Conservation (phyloP, 1,140 invertebrate species). For the Drosophila littoralis region DNA sequence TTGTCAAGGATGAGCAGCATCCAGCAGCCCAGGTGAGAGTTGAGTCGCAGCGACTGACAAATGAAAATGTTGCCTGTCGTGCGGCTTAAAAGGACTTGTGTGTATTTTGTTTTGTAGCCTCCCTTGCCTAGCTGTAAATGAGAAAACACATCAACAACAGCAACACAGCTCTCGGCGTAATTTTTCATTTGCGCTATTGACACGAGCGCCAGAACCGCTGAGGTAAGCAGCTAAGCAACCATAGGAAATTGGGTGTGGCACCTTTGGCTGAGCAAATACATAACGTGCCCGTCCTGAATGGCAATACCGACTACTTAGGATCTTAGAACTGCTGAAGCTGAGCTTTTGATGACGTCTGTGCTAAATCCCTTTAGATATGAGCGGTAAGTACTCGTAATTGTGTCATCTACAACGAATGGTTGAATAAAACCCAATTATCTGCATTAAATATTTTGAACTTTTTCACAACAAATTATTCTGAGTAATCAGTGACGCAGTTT, state of each 20-base stretch:
- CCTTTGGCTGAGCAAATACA: background rate
- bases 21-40: conserved; percentile 9
- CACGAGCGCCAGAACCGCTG: background rate
- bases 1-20: conserved; percentile 37
- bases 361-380: conserved; percentile 7
- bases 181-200: conserved; percentile 18
- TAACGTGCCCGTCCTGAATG: background rate
- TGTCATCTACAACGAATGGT: background rate
- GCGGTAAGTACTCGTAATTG: too few species aligned
- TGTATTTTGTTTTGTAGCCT: conserved; percentile 17
- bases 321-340: background rate
- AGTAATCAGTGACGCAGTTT: too few species aligned
- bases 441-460: too few species aligned
- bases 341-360: background rate
- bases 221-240: background rate
- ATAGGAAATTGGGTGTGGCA: conserved; percentile 1
- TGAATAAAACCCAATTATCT: background rate
- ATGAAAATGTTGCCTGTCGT: conserved; percentile 37
- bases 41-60: conserved; percentile 12
- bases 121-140: background rate
- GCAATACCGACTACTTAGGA: background rate
- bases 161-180: conserved; percentile 6
- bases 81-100: conserved; percentile 34
- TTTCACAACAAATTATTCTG: too few species aligned
- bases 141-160: background rate